Evolutionary conservation across 2,113 vertebrate species (phyloP), one percentile per base, ranked within the genome.

Genomic region (Taurulus bubalis): DNA sequence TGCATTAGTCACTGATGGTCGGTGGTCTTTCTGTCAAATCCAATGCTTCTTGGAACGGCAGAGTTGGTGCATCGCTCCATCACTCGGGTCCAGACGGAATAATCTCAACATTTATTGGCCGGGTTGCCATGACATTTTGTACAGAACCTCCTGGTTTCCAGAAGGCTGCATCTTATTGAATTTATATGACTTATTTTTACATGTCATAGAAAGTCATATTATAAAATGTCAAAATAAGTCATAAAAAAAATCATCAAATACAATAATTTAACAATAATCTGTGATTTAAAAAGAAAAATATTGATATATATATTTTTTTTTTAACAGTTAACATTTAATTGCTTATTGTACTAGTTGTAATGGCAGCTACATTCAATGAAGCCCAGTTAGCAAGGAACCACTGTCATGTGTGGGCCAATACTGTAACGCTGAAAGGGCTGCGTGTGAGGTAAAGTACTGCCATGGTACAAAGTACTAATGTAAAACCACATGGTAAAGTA

Each of bases 331-430:
- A 32, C 30, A 32, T 3, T 32, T 32, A 32, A 32, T 32, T 32
- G 30, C 30, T 32, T 32, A 32, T 32, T 32, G 30, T 32, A 32
- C 30, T 32, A 32, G 30, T 32, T 32, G 2, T 53, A 63, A 76
- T 75, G 83, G 72, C 40, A 80, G 71, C 69, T 42, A 67, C 65
- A 36, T 47, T 62, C 32, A 69, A 55, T 67, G 24, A 79, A 59
- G 64, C 63, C 22, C 30, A 36, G 53, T 58, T 22, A 42, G 58
- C 65, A 71, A 38, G 60, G 60, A 85, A 32, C n/a, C 71, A 62
- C 69, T 74, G 70, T 28, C n/a, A 42, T 20, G 1, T 2, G 8
- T 8, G 11, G 16, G n/a, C 12, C 22, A 32, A 24, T 42, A 53
- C 36, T 6, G 6, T 3, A 69, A 5, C 34, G 60, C 38, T 42